Evolutionary conservation across 2,888 invertebrate genomes (phyloP).

Genomic region (Notodonta ziczac): DNA sequence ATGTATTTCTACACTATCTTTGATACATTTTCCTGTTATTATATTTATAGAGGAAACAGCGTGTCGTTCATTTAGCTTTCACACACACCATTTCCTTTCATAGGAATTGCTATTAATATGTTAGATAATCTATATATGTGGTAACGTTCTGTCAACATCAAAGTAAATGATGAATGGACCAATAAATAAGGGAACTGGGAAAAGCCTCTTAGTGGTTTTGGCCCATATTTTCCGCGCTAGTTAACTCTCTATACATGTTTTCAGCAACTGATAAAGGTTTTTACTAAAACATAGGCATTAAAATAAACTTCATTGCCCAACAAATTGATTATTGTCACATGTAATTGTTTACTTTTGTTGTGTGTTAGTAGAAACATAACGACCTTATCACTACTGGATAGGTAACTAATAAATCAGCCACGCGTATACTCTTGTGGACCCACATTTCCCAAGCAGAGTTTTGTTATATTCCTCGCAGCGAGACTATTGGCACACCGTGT

Average conservation of each 20-base stretch:
- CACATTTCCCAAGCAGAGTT: too few species aligned
- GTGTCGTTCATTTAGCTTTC: neutral
- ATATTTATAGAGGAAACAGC: constrained; percentile 18
- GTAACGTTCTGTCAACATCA: neutral
- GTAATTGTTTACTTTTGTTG: too few species aligned
- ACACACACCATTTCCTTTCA: neutral
- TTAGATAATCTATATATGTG: neutral
- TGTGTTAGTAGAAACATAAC: too few species aligned
- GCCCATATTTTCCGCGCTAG: neutral
- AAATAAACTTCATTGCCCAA: too few species aligned
- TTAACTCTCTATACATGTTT: neutral
- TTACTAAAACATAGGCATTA: too few species aligned
- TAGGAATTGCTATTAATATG: neutral
- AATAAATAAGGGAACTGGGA: neutral
- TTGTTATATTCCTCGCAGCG: too few species aligned
- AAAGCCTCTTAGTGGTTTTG: neutral
- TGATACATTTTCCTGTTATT: constrained; percentile 21
- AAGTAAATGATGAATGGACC: neutral
- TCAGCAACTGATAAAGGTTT: too few species aligned
- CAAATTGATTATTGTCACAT: too few species aligned
- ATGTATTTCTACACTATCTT: constrained; percentile 5
- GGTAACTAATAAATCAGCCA: too few species aligned
- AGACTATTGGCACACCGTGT: too few species aligned
- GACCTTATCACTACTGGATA: too few species aligned
- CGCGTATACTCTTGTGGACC: too few species aligned